Evolutionary conservation across 2,797 vertebrate species (phyloP), one percentile per base, ranked within the genome.

Genomic region (Gouania willdenowi): DNA sequence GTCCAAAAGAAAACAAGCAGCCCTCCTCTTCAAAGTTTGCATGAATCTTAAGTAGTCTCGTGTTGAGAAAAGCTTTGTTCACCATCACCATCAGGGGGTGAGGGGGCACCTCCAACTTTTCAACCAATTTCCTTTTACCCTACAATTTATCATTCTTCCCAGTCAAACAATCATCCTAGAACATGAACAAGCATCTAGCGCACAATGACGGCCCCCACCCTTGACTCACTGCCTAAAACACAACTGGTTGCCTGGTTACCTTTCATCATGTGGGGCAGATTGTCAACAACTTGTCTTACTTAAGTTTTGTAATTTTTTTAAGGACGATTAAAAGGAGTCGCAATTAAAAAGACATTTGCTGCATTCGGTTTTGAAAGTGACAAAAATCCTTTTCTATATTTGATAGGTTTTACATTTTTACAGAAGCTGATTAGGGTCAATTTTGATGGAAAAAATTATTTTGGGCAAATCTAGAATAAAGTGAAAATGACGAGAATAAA

Each of bases 61-160:
- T 63, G 75, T 65, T 15, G 66, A 79, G 54, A 30, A 27, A 35
- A 37, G 55, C 61, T 80, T 89, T 90, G 85, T 89, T 81, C 60
- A 1, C 41, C n/a, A 26, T 60, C 82, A 77, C 69, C 41, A 49
- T 81, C 38, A 64, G 80, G 79, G n/a, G 73, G 70, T 38, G 64
- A 80, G 79, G n/a, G 73, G 70, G 40, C 33, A 56, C 81, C 79
- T 81, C 73, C 58, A 77, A 82, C 54, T 84, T 48, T 58, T 63
- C 79, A 81, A 77, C 72, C 79, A 46, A 71, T 64, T 77, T 88
- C 80, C 79, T 85, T 87, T 73, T 55, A 81, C 68, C 58, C 71
- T 66, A 75, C 81, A 85, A 86, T 86, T 87, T 83, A 89, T 85
- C 83, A 92, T 84, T 84, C 80, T 82, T 81, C 59, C 37, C 66